These are phyloP conservation scores for Lissocephala sabroskyi DNA, from an alignment of 2,888 invertebrate genomes.

Conservation along the genomic window DNA sequence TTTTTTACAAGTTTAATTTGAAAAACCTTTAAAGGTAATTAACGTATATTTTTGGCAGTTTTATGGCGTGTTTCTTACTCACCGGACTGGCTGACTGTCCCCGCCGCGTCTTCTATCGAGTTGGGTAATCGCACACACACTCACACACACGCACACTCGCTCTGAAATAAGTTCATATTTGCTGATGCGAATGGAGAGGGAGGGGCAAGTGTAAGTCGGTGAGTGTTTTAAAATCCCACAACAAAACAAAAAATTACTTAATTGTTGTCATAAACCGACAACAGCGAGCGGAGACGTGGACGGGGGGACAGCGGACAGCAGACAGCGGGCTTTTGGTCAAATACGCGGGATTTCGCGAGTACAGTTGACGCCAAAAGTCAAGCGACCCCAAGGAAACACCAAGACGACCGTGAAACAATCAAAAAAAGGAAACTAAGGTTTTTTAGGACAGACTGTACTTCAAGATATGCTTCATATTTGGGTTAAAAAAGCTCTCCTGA, in stretches of 20 bases:
- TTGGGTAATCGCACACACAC: slow-evolving; percentile 35
- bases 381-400: too few relatives aligned
- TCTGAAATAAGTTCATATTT: slow-evolving; percentile 24
- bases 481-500: too few relatives aligned
- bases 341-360: not conserved
- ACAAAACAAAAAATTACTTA: slow-evolving; percentile 62
- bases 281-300: slow-evolving; percentile 25
- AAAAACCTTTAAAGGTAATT: slow-evolving; percentile 64
- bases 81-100: not conserved
- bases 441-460: too few relatives aligned
- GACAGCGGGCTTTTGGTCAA: not conserved
- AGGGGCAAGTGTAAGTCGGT: slow-evolving; percentile 13
- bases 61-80: slow-evolving; percentile 39
- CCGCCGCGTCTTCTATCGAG: slow-evolving; percentile 11
- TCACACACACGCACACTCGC: slow-evolving; percentile 4
- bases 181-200: not conserved
- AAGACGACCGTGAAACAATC: too few relatives aligned
- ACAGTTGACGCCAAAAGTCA: too few relatives aligned
- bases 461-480: too few relatives aligned
- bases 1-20: slow-evolving; percentile 61
- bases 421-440: too few relatives aligned
- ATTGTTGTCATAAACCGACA: slow-evolving; percentile 53
- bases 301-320: too few relatives aligned
- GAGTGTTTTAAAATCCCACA: too few relatives aligned
- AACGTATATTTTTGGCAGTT: slow-evolving; percentile 61